Evolutionary conservation across 2,113 vertebrate species (phyloP), one percentile per base, ranked within the genome.

Genomic region (Panurus biarmicus): DNA sequence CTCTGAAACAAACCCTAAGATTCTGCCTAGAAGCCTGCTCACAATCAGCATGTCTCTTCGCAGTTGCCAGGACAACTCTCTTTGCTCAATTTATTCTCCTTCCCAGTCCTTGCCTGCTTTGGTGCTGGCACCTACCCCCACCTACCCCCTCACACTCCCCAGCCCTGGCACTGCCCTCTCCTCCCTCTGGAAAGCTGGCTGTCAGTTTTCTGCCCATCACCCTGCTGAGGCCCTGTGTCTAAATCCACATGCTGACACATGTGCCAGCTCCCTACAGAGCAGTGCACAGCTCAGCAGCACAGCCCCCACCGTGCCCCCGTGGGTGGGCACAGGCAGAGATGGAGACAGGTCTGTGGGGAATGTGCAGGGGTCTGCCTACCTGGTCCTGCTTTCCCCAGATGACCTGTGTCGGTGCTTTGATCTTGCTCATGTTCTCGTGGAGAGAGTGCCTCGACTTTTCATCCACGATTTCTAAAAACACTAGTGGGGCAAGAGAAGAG

Each of bases 381-480:
- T 99, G 98, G 95, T 99, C 99, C 67, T 99, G 98, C 60, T 98
- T 99, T 35, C 99, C 99, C 99, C 99, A 99, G 95, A 99, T 98
- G 92, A 99, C 98, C 94, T 98, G 99, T 0, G 98, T 97, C 0
- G 99, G 98, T 2, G 85, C 97, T 66, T 97, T 98, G 97, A 99
- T 99, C 97, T 98, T 98, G 89, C 96, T 97, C 98, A 99, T 97
- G 93, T 98, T 98, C 83, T 99, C 97, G 11, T 99, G 98, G 50
- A 99, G 97, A 6, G 96, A 97, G 72, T 98, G 95, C 66, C 98
- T 98, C 28, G 98, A 99, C 72, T 98, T 98, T 86, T 99, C 98
- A 74, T 74, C 97, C 7, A 60, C 87, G 1, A 99, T 97, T 96
- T 98, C 98, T 97, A 98, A 95, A 95, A 99, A 99, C 69, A 99